Evolutionary conservation across 1,140 invertebrate species (phyloP), one percentile per base, ranked within the genome.

Genomic region (Drosophila burlai): DNA sequence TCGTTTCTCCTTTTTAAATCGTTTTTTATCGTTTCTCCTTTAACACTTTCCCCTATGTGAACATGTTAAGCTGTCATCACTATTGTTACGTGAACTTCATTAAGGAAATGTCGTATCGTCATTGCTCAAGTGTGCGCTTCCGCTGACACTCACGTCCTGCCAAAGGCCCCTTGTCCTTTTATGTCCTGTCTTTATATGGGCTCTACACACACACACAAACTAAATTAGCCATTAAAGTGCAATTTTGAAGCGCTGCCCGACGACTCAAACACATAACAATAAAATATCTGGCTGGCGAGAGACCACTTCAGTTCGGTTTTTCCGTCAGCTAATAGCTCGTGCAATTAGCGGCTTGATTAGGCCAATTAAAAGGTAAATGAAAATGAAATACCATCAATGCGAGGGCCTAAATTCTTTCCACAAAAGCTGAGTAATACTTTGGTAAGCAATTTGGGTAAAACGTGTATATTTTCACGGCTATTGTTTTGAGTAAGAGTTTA

Each of bases 51-150:
- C 52, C 13, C 1, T 0, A n/a, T n/a, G n/a, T n/a, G n/a, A n/a
- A n/a, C n/a, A n/a, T n/a, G n/a, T n/a, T n/a, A n/a, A 15, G 15
- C 1, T 57, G 54, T 18, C 54, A n/a, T 76, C 49, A 38, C 65
- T 72, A 73, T 65, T 72, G 78, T 65, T 62, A 65, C 26, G 68
- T 85, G 77, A 74, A 75, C 85, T 76, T 91, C 90, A 90, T 91
- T 91, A 91, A 89, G 90, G 90, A 91, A 91, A 91, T 86, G 84
- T 89, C 84, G 75, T 83, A 82, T 80, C 78, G 83, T 80, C 85
- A 84, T 84, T 82, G 85, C 83, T 92, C 81, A 90, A 92, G 81
- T 92, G 83, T 77, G 62, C 74, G 77, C 76, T 92, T 92, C 91
- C 91, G 91, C 71, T 81, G 67, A 80, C 86, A 80, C 83, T 86